Percentiles rank a stretch among this genome's conserved stretches.
Evolutionary conservation across 2,797 vertebrate genomes (phyloP).

Genomic region (Falco concolor): DNA sequence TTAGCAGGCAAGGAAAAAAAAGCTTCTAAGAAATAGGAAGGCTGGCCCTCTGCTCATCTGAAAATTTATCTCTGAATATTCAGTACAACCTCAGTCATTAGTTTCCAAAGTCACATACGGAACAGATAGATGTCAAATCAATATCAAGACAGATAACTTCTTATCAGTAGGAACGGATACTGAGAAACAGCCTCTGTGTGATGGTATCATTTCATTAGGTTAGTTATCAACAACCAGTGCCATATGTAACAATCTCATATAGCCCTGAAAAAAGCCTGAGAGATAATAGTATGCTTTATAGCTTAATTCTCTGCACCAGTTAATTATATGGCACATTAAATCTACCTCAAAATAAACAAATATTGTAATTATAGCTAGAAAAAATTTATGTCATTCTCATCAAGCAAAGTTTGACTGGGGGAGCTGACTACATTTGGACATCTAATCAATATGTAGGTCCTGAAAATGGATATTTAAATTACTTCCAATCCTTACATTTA

Average conservation of each 20-base stretch:
- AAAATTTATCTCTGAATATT: slow-evolving; percentile 67
- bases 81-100: slow-evolving; percentile 62
- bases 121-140: slow-evolving; percentile 73
- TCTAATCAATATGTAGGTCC: neutral
- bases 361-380: slow-evolving; percentile 13
- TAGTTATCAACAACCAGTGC: slow-evolving; percentile 57
- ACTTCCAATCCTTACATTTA: neutral
- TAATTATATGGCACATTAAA: slow-evolving; percentile 69
- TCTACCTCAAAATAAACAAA: slow-evolving; percentile 68
- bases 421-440: neutral
- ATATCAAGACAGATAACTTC: slow-evolving; percentile 68
- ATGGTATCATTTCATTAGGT: slow-evolving; percentile 67
- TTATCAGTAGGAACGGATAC: slow-evolving; percentile 67
- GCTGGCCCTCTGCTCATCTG: slow-evolving; percentile 47
- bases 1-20: slow-evolving; percentile 12
- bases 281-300: slow-evolving; percentile 53
- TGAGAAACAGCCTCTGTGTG: slow-evolving; percentile 40
- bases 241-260: slow-evolving; percentile 27
- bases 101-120: slow-evolving; percentile 65
- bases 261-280: slow-evolving; percentile 17
- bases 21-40: slow-evolving; percentile 44
- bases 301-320: slow-evolving; percentile 55
- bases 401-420: neutral
- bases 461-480: neutral
- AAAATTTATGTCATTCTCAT: neutral